phyloP scores from a whole-genome alignment of 2,797 vertebrate genomes.

The Stomatorhinus walkeri region DNA sequence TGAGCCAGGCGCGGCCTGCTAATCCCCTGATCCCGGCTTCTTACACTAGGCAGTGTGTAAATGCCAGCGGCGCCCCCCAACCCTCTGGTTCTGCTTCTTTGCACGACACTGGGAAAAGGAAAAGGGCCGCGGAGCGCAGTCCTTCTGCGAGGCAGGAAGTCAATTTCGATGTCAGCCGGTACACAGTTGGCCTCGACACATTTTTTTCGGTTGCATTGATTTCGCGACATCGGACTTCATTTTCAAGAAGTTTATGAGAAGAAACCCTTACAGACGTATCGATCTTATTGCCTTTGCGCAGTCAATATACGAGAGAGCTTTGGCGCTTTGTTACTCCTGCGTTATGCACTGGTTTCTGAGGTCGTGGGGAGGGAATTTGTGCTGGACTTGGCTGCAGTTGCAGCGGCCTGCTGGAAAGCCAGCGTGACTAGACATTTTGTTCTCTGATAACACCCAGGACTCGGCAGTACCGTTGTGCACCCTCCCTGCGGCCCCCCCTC shows the following conservation, averaged over 20 bases:
- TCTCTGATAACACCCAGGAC: neutral
- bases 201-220: neutral
- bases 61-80: neutral
- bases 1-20: neutral
- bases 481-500: neutral
- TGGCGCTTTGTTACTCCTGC: neutral
- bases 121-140: neutral
- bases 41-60: neutral
- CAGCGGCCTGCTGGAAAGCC: neutral
- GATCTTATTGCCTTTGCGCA: neutral
- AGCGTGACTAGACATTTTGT: neutral
- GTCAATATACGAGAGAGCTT: neutral
- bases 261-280: neutral
- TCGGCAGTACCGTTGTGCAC: neutral
- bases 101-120: neutral
- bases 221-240: neutral
- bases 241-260: neutral
- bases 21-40: neutral
- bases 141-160: neutral
- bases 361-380: neutral
- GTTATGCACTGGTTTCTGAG: neutral
- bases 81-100: neutral
- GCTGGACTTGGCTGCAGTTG: neutral
- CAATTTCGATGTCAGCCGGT: neutral
- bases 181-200: neutral